A percentile compares a stretch with the other conserved stretches of the same genome.
Conservation (phyloP, 2,113 vertebrate species). For the Steatornis caripensis region DNA sequence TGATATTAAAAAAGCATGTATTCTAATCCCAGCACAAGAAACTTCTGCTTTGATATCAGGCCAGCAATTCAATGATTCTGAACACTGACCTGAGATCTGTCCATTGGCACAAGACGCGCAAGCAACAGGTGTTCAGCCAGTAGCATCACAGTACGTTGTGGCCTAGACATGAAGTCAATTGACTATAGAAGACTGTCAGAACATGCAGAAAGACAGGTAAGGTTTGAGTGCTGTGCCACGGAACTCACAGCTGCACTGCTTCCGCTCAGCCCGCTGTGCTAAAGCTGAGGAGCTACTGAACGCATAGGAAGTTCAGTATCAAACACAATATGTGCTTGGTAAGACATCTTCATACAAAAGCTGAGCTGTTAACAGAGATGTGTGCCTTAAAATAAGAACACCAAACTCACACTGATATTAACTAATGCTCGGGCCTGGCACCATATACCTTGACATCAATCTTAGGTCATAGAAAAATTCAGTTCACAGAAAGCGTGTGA, state of each 20-base stretch:
- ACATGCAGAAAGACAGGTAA: background rate
- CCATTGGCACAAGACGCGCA: background rate
- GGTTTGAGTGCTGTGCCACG: background rate
- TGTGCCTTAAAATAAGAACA: background rate
- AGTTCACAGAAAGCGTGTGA: fast-evolving
- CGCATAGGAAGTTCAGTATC: background rate
- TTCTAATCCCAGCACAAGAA: background rate
- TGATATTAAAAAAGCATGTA: background rate
- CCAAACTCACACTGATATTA: fast-evolving
- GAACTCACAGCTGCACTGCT: background rate
- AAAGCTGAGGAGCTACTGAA: background rate
- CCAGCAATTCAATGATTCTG: background rate
- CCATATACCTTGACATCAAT: background rate
- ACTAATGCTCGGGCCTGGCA: background rate
- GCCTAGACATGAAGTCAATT: background rate
- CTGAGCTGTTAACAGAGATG: background rate
- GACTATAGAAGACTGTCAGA: background rate
- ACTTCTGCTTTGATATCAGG: background rate
- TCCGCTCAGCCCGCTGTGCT: background rate
- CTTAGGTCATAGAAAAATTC: background rate
- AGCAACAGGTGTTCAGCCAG: background rate
- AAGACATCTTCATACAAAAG: background rate
- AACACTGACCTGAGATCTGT: background rate
- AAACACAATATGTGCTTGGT: background rate
- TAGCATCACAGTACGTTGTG: background rate